These are phyloP conservation scores for Antechinus flavipes DNA, from an alignment of 2,113 vertebrate species.

Conservation along the genomic window DNA sequence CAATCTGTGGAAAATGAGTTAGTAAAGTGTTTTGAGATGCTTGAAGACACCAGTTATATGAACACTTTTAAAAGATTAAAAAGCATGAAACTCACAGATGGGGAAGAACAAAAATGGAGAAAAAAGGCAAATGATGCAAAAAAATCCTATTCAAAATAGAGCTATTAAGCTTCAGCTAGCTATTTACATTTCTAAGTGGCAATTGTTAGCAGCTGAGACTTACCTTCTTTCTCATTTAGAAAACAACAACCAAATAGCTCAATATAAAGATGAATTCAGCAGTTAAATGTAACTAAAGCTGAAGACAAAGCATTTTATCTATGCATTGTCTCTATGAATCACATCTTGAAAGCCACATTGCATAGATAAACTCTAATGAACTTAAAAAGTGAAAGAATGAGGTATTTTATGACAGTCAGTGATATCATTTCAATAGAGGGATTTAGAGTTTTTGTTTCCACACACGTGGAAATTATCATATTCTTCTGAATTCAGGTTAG, in stretches of 20 bases:
- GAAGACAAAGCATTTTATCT: not conserved
- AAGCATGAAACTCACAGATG: not conserved
- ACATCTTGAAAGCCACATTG: not conserved
- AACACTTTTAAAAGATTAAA: not conserved
- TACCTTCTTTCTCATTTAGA: not conserved
- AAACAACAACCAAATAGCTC: not conserved
- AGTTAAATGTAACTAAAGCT: not conserved
- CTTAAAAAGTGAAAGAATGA: not conserved
- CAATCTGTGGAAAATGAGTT: conserved; percentile 4
- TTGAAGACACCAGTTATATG: not conserved
- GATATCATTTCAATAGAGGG: conserved; percentile 29
- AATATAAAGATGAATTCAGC: not conserved
- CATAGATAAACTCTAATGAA: conserved; percentile 16
- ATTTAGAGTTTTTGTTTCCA: conserved; percentile 21
- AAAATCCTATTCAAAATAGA: conserved; percentile 9
- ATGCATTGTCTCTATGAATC: not conserved
- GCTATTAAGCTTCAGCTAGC: not conserved
- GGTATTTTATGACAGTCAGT: conserved; percentile 3
- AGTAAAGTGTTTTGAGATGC: conserved; percentile 1
- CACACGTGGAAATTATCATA: conserved; percentile 32
- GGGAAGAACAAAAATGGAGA: not conserved
- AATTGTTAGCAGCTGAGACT: not conserved
- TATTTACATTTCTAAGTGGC: not conserved
- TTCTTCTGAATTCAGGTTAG: conserved; percentile 47
- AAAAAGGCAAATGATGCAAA: conserved; percentile 9